Evolutionary conservation across 2,113 vertebrate genomes (phyloP), one percentile per base, ranked within the genome.

Genomic region (Alces alces): DNA sequence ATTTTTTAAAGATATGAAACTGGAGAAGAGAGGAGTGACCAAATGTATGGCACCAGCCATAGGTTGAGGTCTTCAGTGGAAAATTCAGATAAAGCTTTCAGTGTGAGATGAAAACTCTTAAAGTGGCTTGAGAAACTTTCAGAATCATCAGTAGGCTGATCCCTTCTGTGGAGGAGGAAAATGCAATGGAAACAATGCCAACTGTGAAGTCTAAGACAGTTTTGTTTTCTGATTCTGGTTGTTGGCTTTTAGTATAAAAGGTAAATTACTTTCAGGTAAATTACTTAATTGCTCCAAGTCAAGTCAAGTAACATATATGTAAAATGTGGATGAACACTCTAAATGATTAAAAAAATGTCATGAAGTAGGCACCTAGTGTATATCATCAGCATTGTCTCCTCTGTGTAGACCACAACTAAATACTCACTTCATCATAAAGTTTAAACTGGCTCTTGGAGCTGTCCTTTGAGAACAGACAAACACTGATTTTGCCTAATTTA

Each of bases 1-100:
- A 47, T 95, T 87, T 97, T 58, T 76, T 66, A 80, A 30, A 93
- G 52, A 79, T 43, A 91, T 91, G 15, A 96, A 95, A 91, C 84
- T 95, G 52, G 70, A 83, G 33, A 89, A 61, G 76, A 80, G 6
- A 76, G 89, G 88, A 94, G 94, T 93, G 88, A 79, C 33, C 47
- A 82, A 96, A 33, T 47, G 15, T 66, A 50, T 78, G 86, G 61
- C 83, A 94, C 50, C 43, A 45, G 86, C 66, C 89, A 60, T 91
- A 52, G 83, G 14, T 89, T 88, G 58, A 89, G 82, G 50, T 92
- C 79, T 93, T 95, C 17, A 30, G 50, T 93, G 57, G 27, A 93
- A 89, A 82, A 66, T 17, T 92, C 54, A 73, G 79, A 89, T 66
- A 61, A 89, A 47, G n/a, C 4, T 91, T 97, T 94, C 39, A 93